Base-by-base conservation (phyloP, 1,140 invertebrate genomes). In the Diabrotica virgifera region DNA sequence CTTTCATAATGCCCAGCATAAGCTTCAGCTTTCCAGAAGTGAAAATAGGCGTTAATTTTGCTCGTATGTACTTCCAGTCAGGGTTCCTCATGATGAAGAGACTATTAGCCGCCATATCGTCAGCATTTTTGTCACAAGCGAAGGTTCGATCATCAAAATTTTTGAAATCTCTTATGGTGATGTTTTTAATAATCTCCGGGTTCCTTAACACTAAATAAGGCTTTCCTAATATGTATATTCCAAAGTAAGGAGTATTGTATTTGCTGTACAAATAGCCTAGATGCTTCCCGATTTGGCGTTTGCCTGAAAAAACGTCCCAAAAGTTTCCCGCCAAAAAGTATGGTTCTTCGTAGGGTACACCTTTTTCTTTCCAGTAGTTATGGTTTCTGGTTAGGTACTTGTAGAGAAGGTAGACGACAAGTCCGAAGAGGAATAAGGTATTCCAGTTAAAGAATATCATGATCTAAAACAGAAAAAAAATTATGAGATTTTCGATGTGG, bases 81-180 rank as follows among this genome's bases (percentile, higher is more conserved):
- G 69, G 66, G 54, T 74, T 72, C 61, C 65, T 70, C 11, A 75
- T 59, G 6, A 68, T 67, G 52, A 75, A 73, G 11, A 75, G 24
- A 51, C 72, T 77, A 52, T 76, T 67, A 6, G 72, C 64, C 10
- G 74, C 68, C 14, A 80, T 66, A 7, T 76, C 74, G 63, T 81
- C 79, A 5, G 71, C 72, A 38, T 76, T 70, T 50, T 77, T 76
- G 7, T 78, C 75, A 6, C 70, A 70, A 1, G 73, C 38, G 38
- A 74, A 72, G 0, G 67, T 70, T 51, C 79, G 71, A 62, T 82
- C 76, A 6, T 68, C 65, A 60, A 85, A 85, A 64, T 79, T 77
- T n/a, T 79, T 75, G 67, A 83, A 84, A 67, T 84, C 82, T 63
- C 80, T 80, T 10, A 83, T 74, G 5, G 80, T 67, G 5, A 85